phyloP scores from a whole-genome alignment of 2,888 invertebrate species.

The Andrena trimmerana region DNA sequence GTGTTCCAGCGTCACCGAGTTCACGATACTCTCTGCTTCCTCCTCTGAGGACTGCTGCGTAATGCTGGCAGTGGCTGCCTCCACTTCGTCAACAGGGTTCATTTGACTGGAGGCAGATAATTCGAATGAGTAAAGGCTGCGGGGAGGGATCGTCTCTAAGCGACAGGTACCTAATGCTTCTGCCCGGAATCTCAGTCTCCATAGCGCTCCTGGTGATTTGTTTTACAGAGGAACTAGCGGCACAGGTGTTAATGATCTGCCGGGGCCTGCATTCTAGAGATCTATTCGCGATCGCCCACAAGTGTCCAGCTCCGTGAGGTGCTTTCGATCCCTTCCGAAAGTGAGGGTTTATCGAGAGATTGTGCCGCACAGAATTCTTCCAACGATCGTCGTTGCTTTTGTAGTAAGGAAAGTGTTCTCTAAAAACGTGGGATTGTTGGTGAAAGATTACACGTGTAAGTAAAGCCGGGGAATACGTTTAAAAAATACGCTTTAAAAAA shows the following conservation, averaged over 20 bases:
- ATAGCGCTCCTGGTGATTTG: constrained; percentile 24
- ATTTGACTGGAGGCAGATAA: constrained; percentile 70
- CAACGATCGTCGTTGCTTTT: constrained; percentile 96
- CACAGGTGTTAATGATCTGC: constrained; percentile 32
- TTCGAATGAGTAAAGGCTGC: background rate
- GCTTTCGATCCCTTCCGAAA: constrained; percentile 95
- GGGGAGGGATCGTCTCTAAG: background rate
- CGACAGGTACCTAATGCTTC: constrained; percentile 40
- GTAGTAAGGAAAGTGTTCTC: constrained; percentile 95
- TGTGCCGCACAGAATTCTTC: constrained; percentile 97
- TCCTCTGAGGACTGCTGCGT: constrained; percentile 78
- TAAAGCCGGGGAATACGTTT: too few species aligned
- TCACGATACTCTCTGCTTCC: constrained; percentile 74
- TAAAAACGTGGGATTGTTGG: constrained; percentile 80
- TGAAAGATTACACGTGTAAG: too few species aligned
- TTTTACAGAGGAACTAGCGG: constrained; percentile 18
- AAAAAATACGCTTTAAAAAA: too few species aligned
- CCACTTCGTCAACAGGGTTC: constrained; percentile 85
- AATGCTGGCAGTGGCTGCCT: constrained; percentile 87
- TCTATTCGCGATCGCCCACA: constrained; percentile 93
- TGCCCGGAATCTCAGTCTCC: constrained; percentile 30
- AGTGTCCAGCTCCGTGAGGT: constrained; percentile 94
- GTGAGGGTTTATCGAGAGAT: constrained; percentile 96
- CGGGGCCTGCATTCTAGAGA: constrained; percentile 58
- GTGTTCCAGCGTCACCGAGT: constrained; percentile 85